Evolutionary conservation across 2,888 invertebrate genomes (phyloP).

Genomic region (Microchrysa polita): DNA sequence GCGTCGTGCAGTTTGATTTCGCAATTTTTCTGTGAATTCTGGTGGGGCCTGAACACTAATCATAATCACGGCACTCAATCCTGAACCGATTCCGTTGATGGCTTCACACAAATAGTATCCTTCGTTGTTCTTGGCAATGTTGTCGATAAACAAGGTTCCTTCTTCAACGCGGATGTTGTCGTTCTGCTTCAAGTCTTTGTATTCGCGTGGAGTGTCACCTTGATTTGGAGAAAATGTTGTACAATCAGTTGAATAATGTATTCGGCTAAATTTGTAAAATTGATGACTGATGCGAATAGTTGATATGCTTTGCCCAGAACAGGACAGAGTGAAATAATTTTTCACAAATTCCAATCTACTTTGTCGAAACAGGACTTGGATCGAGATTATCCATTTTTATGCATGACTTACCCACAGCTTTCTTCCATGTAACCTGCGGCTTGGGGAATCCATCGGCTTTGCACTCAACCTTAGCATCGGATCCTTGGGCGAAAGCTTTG

Average conservation of each 20-base stretch:
- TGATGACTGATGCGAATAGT: no score
- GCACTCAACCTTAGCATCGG: constrained; percentile 93
- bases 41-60: constrained; percentile 96
- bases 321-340: no score
- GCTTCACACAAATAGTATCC: constrained; percentile 96
- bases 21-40: constrained; percentile 90
- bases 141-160: constrained; percentile 88
- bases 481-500: constrained; percentile 94
- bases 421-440: constrained; percentile 94
- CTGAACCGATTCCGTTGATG: constrained; percentile 94
- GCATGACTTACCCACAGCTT: constrained; percentile 84
- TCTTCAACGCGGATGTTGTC: constrained; percentile 94
- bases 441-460: constrained; percentile 96
- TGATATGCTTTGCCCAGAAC: neutral
- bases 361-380: no score
- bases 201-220: constrained; percentile 93
- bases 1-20: constrained; percentile 89
- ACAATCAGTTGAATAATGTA: no score
- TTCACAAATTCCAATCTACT: no score
- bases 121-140: constrained; percentile 92
- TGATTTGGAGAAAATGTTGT: constrained; percentile 29
- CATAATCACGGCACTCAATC: constrained; percentile 91
- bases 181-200: constrained; percentile 89
- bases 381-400: no score
- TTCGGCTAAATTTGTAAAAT: no score